These are phyloP conservation scores for Natrix natrix DNA, from an alignment of 2,797 vertebrate species.

Conservation along the genomic window DNA sequence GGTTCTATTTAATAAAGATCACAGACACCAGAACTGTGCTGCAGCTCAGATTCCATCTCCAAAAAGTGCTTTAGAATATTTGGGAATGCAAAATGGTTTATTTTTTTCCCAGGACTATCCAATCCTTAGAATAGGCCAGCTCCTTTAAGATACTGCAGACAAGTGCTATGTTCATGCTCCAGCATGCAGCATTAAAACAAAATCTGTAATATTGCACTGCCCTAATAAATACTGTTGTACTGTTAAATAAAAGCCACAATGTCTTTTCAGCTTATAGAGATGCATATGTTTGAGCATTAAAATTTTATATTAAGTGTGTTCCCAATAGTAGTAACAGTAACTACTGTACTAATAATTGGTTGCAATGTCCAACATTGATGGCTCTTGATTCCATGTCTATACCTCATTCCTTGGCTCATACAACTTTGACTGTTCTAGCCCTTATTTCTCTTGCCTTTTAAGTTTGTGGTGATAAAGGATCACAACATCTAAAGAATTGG, in stretches of 20 bases:
- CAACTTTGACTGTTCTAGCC: no score
- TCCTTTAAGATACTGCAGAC: background rate
- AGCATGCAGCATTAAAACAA: background rate
- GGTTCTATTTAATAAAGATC: background rate
- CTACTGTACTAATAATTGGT: background rate
- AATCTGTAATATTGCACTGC: background rate
- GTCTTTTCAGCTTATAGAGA: background rate
- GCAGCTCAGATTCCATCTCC: background rate
- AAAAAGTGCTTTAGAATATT: background rate
- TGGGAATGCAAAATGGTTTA: background rate
- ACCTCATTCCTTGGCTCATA: background rate
- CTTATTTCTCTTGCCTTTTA: background rate
- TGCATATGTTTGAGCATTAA: background rate
- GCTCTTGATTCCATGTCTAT: background rate
- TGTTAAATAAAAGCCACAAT: background rate
- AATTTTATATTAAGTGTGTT: background rate
- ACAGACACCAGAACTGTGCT: background rate
- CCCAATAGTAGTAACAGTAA: background rate
- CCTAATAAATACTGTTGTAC: background rate
- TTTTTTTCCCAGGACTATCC: background rate
- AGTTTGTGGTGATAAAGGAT: background rate
- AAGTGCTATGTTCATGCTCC: background rate
- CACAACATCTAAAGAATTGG: background rate
- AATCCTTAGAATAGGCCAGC: background rate
- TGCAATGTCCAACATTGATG: background rate